Conservation (phyloP, 2,113 vertebrate genomes). For the Myodes glareolus region DNA sequence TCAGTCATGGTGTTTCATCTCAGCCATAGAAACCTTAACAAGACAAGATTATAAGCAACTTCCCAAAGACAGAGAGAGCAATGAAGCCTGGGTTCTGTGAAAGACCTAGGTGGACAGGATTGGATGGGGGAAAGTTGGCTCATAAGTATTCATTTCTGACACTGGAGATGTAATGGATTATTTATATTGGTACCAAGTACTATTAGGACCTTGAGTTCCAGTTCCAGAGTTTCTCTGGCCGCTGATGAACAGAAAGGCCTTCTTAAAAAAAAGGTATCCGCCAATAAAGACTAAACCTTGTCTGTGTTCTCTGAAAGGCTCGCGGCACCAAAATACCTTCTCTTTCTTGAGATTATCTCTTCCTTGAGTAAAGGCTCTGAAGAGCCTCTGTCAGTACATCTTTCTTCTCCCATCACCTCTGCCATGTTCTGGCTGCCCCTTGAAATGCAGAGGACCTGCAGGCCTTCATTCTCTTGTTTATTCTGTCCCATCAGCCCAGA, state of each 20-base stretch:
- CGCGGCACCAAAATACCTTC: background rate
- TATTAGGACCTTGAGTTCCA: background rate
- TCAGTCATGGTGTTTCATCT: background rate
- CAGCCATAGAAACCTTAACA: background rate
- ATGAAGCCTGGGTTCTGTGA: background rate
- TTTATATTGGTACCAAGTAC: background rate
- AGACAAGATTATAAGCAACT: background rate
- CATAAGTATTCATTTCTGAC: background rate
- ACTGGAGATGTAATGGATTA: background rate
- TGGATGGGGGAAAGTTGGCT: background rate
- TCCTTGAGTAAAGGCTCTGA: background rate
- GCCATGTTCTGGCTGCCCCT: background rate
- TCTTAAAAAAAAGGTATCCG: background rate
- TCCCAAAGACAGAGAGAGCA: background rate
- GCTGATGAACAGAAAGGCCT: background rate
- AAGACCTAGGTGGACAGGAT: accelerated
- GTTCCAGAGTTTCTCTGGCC: background rate
- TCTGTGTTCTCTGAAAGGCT: background rate
- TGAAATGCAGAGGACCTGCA: accelerated
- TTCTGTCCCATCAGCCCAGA: background rate
- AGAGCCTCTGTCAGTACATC: background rate
- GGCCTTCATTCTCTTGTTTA: background rate
- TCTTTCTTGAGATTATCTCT: background rate
- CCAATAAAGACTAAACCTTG: background rate
- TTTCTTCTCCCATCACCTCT: background rate